Evolutionary conservation across 2,113 vertebrate genomes (phyloP).

Genomic region (Atractosteus spatula): DNA sequence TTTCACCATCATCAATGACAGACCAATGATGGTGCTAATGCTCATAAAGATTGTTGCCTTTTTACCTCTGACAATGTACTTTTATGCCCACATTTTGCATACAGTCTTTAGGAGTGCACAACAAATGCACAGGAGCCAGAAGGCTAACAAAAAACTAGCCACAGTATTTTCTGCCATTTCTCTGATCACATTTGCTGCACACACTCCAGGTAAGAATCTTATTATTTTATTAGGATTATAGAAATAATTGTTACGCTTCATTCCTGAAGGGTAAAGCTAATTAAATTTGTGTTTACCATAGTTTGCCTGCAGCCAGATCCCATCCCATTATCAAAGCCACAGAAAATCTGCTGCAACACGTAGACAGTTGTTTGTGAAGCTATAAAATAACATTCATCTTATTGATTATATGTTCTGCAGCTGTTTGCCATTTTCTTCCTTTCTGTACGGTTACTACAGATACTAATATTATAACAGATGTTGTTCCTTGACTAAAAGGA

Average conservation of each 20-base stretch:
- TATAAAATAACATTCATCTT: too few species aligned
- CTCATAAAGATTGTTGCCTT: constrained; percentile 33
- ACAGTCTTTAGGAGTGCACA: constrained; percentile 37
- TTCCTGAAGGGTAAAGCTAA: too few species aligned
- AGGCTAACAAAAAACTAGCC: constrained; percentile 39
- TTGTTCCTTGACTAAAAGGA: too few species aligned
- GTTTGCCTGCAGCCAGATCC: too few species aligned
- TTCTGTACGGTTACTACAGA: too few species aligned
- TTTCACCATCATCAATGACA: constrained; percentile 53
- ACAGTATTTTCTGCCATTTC: constrained; percentile 50
- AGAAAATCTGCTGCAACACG: too few species aligned
- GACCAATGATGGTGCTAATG: constrained; percentile 28
- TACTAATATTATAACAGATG: too few species aligned
- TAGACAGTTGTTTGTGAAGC: too few species aligned
- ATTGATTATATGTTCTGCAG: too few species aligned
- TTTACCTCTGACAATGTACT: constrained; percentile 44
- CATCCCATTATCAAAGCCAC: too few species aligned
- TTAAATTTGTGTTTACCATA: too few species aligned
- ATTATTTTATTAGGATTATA: not conserved
- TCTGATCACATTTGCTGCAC: constrained; percentile 47
- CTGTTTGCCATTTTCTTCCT: too few species aligned
- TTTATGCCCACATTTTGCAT: constrained; percentile 44
- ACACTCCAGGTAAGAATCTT: constrained; percentile 45
- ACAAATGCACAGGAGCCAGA: constrained; percentile 43
- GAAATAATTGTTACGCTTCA: not conserved